Base-by-base conservation (phyloP, 2,888 invertebrate species). In the Tribolium freemani region DNA sequence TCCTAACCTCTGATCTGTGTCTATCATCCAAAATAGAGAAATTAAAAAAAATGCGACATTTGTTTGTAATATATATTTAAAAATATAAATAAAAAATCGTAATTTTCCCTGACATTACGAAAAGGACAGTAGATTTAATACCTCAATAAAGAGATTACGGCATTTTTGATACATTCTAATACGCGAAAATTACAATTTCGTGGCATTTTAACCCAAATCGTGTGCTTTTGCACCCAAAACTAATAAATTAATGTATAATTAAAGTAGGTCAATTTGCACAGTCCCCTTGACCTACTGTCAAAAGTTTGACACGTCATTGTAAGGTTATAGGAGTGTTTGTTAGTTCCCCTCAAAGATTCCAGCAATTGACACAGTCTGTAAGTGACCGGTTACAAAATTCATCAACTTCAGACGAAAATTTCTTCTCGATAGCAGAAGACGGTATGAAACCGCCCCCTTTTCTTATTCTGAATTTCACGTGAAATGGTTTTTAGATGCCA, bases 331-430 rank as follows among this genome's bases (percentile, higher is more conserved):
- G 78, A 79, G 82, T 80, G 81, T 81, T 81, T 81, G 81, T 81
- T 82, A 94, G 93, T 82, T 94, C 94, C 53, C 94, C 95, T 64
- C 93, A 94, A 83, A 91, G 94, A 84, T 90, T 95, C 72, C 94
- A 94, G 83, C 94, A 94, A 87, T 90, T 94, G 82, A 93, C 94
- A 44, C 94, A 93, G 87, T 93, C 93, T 84, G 92, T 92, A 70
- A 85, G 83, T 51, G 86, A 87, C 72, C 83, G 81, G 71, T 77
- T 86, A 56, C 92, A 92, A 75, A 82, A 79, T 67, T 77, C 77
- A 30, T 73, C 76, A 31, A 75, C 78, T 48, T 69, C 82, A 20
- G 86, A 87, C 46, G 86, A 86, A 16, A 86, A 83, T 75, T 84
- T 87, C 73, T 87, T 87, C 76, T 85, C 86, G n/a, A 84, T 87